phyloP scores from a whole-genome alignment of 2,888 invertebrate genomes.

The Sarcophaga variegata region DNA sequence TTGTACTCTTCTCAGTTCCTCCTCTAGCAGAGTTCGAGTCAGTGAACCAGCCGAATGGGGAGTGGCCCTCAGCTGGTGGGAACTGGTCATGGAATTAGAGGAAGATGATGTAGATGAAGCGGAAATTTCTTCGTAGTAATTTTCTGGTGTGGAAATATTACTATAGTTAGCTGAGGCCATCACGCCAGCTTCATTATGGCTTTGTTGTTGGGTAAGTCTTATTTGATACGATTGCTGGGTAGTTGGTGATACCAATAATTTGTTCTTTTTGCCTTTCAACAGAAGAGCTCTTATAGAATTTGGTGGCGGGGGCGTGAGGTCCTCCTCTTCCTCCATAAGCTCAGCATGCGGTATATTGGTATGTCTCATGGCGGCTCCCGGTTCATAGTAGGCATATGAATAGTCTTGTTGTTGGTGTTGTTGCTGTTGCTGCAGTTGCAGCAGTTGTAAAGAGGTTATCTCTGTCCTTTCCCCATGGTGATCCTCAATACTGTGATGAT shows the following conservation, averaged over 20 bases:
- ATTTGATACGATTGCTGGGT: conserved; percentile 81
- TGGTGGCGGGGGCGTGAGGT: conserved; percentile 77
- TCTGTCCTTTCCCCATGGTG: no score
- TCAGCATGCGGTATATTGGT: conserved; percentile 85
- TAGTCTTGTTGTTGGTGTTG: conserved; percentile 87
- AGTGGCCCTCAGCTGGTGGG: conserved; percentile 73
- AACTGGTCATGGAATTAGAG: conserved; percentile 69
- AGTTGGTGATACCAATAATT: conserved; percentile 78
- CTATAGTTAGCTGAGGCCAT: conserved; percentile 50
- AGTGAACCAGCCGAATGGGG: conserved; percentile 86
- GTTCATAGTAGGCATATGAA: conserved; percentile 92
- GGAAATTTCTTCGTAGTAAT: conserved; percentile 79
- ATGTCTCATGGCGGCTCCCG: conserved; percentile 85
- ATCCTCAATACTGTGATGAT: no score
- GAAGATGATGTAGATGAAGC: conserved; percentile 72
- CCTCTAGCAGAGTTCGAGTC: conserved; percentile 89
- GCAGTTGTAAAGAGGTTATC: conserved; percentile 69
- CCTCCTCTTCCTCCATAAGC: conserved; percentile 60
- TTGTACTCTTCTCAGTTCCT: conserved; percentile 92
- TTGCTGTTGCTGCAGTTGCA: conserved; percentile 74
- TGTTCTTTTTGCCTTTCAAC: conserved; percentile 81
- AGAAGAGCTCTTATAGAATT: conserved; percentile 80
- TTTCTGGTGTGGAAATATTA: conserved; percentile 71
- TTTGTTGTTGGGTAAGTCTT: conserved; percentile 56
- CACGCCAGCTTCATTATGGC: conserved; percentile 30